Evolutionary conservation across 2,113 vertebrate genomes (phyloP).

Genomic region (Jacana jacana): DNA sequence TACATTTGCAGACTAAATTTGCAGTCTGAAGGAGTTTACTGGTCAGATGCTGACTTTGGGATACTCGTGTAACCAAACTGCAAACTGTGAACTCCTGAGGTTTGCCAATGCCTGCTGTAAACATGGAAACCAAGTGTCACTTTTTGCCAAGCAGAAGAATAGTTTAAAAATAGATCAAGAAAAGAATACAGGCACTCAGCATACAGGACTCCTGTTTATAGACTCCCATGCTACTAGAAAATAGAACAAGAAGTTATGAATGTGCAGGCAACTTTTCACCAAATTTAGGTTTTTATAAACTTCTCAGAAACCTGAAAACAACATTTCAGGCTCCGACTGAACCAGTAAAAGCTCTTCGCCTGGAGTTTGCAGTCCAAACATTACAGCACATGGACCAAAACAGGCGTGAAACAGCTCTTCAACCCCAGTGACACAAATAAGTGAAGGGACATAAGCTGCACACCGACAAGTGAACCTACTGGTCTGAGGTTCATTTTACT

Average conservation of each 20-base stretch:
- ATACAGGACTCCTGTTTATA: conserved; percentile 33
- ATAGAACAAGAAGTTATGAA: conserved; percentile 25
- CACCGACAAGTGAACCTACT: not conserved
- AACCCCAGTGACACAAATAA: not conserved
- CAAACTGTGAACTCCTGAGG: conserved; percentile 65
- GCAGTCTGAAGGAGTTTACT: conserved; percentile 18
- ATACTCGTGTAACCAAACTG: conserved; percentile 46
- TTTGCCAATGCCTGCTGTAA: conserved; percentile 65
- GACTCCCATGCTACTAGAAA: conserved; percentile 42
- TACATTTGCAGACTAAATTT: conserved; percentile 35
- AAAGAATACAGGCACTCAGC: conserved; percentile 24
- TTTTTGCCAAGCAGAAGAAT: conserved; percentile 66
- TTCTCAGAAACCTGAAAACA: conserved; percentile 30
- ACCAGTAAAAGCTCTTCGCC: not conserved
- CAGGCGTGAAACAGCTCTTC: not conserved
- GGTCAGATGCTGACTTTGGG: conserved; percentile 51
- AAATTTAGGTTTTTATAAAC: conserved; percentile 50
- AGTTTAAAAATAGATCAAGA: conserved; percentile 62
- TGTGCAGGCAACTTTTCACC: not conserved
- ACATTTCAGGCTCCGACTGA: not conserved
- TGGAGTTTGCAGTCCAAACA: not conserved
- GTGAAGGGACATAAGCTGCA: not conserved
- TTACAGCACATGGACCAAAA: not conserved
- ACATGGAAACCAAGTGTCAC: conserved; percentile 60
- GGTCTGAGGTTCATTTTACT: not conserved